Evolutionary conservation across 2,797 vertebrate species (phyloP), one percentile per base, ranked within the genome.

Genomic region (Chloroceryle amazona): DNA sequence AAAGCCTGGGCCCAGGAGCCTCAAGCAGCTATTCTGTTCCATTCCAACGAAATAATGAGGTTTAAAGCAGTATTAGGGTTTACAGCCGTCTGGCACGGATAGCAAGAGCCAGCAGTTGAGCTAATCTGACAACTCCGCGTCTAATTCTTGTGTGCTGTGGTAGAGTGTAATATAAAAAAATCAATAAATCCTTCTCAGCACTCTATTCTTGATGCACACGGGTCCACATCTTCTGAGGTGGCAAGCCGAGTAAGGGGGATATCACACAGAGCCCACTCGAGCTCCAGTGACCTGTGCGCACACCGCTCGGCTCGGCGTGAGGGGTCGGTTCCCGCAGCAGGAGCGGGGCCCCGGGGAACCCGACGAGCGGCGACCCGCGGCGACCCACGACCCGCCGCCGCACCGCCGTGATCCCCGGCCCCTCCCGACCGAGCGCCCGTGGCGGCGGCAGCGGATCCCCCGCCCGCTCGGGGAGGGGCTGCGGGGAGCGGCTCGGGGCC

Each of bases 141-240:
- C 82, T 28, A n/a, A 75, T 71, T 71, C 80, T 17, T 33, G 31
- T 1, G 22, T 11, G 39, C 55, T 11, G 5, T 6, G 2, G 19
- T 8, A 7, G 42, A 4, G 29, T 0, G 7, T 1, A 18, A 18
- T 18, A 42, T 8, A 21, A 46, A 58, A 75, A 12, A 55, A 22
- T 0, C 1, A 7, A 6, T 17, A 6, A 51, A 37, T 31, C 19
- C 47, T 42, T 21, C 44, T 20, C 16, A 8, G 19, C 49, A 1
- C 57, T 22, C 41, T 6, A 2, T 5, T 21, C 66, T 4, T 6
- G 23, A 8, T 2, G 25, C 1, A 5, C 10, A 2, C 4, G 10
- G 55, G 29, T 13, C 20, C 9, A 3, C 44, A 7, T 1, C 55
- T 2, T 2, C 4, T 0, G 33, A 2, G 41, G 16, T 2, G 41